Base-by-base conservation (phyloP, 1,140 invertebrate species). In the Notospermus geniculatus region DNA sequence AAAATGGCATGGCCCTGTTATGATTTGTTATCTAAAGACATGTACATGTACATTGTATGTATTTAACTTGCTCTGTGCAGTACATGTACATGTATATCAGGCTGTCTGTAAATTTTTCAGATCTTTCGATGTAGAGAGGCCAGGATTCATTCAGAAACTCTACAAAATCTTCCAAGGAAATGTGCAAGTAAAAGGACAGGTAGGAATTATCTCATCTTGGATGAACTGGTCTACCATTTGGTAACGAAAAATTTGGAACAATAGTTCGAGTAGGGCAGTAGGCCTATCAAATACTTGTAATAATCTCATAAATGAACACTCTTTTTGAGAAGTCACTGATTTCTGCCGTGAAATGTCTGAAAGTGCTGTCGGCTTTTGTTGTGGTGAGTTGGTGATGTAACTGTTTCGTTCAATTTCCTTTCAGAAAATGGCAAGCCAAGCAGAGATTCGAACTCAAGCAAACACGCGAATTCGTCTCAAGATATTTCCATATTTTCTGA, bases 391-490 rank as follows among this genome's bases (percentile, higher is more conserved):
- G 2, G n/a, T 27, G 36, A 53, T 23, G 61, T 50, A 27, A 19
- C 32, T 15, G 4, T 54, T 43, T 53, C 23, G 19, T 17, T 58
- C 13, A 11, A 1, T 29, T 50, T 27, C 0, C n/a, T n/a, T 25
- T 46, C 43, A n/a, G n/a, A 23, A 27, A 29, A 25, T 43, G 17
- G n/a, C 23, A 15, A 60, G 28, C 19, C 41, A 22, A 54, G 46
- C 39, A 36, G 39, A 55, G 32, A 39, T 50, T 9, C 46, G 46
- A 74, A 84, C 85, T 7, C 88, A 91, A 41, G 90, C 90, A 1
- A 89, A 88, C 74, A 90, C 90, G 0, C 85, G 91, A 66, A 88
- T 95, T 54, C 85, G 91, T 30, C 80, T 94, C 19, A 95, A 95
- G 80, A 76, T 96, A 23, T 86, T 95, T 63, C 88, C 91, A 60